These are phyloP conservation scores for Macroramphosus scolopax DNA, from an alignment of 2,797 vertebrate species.

Conservation along the genomic window DNA sequence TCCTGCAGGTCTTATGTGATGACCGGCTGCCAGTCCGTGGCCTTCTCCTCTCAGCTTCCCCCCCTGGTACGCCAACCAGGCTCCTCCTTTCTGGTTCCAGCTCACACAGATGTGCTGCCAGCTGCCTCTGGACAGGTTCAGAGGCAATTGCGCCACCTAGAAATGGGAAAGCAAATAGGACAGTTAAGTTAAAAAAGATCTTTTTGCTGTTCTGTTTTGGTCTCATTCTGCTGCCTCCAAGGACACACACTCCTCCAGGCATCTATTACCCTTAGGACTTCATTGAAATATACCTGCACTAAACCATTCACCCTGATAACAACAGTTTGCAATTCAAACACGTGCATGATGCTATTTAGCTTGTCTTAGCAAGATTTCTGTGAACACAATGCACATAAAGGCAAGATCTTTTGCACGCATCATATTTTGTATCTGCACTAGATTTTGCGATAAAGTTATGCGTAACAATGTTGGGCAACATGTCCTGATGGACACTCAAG, in stretches of 20 bases:
- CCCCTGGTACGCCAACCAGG: slow-evolving; percentile 91
- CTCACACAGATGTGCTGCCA: slow-evolving; percentile 95
- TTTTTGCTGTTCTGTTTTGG: not conserved
- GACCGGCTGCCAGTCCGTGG: slow-evolving; percentile 88
- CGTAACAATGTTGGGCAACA: not conserved
- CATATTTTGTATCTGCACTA: not conserved
- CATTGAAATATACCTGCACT: too few relatives aligned
- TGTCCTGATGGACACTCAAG: not conserved
- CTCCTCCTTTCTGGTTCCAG: slow-evolving; percentile 90
- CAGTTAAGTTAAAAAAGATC: not conserved
- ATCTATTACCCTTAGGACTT: slow-evolving; percentile 55
- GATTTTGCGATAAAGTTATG: not conserved
- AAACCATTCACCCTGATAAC: too few relatives aligned
- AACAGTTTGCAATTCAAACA: slow-evolving; percentile 40
- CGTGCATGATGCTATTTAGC: slow-evolving; percentile 26
- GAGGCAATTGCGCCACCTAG: slow-evolving; percentile 89
- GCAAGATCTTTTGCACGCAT: too few relatives aligned
- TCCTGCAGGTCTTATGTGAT: slow-evolving; percentile 89
- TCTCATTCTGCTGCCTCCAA: slow-evolving; percentile 33
- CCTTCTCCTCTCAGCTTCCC: slow-evolving; percentile 87
- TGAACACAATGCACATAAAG: too few relatives aligned
- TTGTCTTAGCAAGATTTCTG: too few relatives aligned
- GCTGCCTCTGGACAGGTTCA: slow-evolving; percentile 84
- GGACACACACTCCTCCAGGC: slow-evolving; percentile 32
- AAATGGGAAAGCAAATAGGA: slow-evolving; percentile 6